A percentile compares a stretch with the other conserved stretches of the same genome.
These are phyloP conservation scores for Bombus vancouverensis DNA, from an alignment of 1,140 invertebrate species.

Conservation along the genomic window DNA sequence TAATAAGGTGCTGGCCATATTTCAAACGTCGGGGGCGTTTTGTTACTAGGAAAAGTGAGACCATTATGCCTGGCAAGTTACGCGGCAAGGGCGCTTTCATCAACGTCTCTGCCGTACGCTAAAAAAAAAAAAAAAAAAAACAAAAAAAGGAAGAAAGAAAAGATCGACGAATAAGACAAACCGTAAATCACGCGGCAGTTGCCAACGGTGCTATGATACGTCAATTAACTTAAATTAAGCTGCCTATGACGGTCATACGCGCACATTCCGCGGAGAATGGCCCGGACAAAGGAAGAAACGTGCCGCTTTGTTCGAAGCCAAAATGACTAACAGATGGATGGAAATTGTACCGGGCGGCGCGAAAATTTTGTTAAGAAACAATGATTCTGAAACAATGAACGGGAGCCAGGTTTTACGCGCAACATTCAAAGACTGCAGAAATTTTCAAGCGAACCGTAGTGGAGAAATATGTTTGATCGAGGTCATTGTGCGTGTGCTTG, in stretches of 20 bases:
- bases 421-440: not conserved
- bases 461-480: no score
- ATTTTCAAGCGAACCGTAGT: not conserved
- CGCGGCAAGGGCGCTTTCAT: slow-evolving; percentile 47
- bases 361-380: not conserved
- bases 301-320: not conserved
- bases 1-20: slow-evolving; percentile 65
- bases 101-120: slow-evolving; percentile 43
- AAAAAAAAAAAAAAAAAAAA: no score
- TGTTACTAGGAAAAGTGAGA: slow-evolving; percentile 57
- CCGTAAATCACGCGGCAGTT: slow-evolving; percentile 56
- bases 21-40: slow-evolving; percentile 54
- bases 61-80: slow-evolving; percentile 33
- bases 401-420: not conserved
- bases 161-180: slow-evolving; percentile 11
- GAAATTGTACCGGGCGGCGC: not conserved
- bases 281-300: not conserved
- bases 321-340: not conserved
- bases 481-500: no score
- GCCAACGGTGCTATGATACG: slow-evolving; percentile 33
- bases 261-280: no score
- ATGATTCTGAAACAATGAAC: not conserved
- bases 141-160: not conserved
- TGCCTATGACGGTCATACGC: no score
- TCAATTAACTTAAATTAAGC: slow-evolving; percentile 57